phyloP scores from a whole-genome alignment of 1,140 invertebrate species.

The Ceratosolen fusciceps region DNA sequence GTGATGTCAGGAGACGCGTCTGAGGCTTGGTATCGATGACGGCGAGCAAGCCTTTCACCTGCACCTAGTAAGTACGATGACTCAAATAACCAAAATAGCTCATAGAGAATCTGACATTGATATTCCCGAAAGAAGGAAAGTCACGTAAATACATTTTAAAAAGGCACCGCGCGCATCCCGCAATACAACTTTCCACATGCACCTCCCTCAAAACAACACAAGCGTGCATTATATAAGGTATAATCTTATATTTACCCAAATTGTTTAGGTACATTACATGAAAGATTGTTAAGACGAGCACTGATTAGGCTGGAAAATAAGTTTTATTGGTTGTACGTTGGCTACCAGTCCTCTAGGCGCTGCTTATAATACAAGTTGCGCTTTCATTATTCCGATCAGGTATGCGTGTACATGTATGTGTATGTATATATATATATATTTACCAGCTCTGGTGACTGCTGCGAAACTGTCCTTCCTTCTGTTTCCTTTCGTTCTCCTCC shows the following conservation, averaged over 20 bases:
- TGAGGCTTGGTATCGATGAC: conserved; percentile 4
- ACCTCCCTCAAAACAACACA: neutral
- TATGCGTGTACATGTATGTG: too few relatives aligned
- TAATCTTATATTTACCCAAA: conserved; percentile 34
- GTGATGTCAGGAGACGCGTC: neutral
- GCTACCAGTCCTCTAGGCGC: neutral
- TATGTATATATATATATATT: neutral
- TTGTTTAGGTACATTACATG: conserved; percentile 4
- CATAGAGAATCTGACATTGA: neutral
- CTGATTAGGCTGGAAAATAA: conserved; percentile 36
- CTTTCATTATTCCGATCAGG: neutral
- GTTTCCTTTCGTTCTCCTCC: conserved; percentile 73
- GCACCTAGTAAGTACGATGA: conserved; percentile 26
- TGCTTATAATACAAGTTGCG: neutral
- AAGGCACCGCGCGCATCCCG: too few relatives aligned
- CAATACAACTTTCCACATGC: neutral
- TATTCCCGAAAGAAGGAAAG: neutral
- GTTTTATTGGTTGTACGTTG: neutral
- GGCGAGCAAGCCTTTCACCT: conserved; percentile 42
- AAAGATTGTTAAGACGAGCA: conserved; percentile 22
- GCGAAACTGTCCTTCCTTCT: conserved; percentile 73
- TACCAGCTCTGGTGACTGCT: conserved; percentile 75
- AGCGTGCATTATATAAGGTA: neutral
- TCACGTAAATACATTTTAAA: neutral
- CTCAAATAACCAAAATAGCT: conserved; percentile 43